A percentile compares a stretch with the other conserved stretches of the same genome.
These are phyloP conservation scores for Ophioderma brevispina DNA, from an alignment of 35 echinoderm and acorn worm species.

Conservation along the genomic window DNA sequence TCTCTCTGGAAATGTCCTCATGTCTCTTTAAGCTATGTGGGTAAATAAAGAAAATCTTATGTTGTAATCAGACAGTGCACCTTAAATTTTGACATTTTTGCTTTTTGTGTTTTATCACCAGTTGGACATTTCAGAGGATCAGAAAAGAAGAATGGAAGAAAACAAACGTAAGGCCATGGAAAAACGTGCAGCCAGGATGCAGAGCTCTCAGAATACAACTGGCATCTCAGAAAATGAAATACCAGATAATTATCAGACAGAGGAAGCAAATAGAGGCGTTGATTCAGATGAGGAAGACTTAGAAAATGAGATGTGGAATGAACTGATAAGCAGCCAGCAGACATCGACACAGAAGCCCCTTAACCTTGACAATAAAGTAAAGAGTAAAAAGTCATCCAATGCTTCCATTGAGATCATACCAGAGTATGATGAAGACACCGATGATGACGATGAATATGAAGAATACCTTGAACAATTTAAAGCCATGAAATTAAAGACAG, in stretches of 20 bases:
- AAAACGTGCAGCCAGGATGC: conserved; percentile 21
- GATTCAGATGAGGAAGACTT: conserved; percentile 49
- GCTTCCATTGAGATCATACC: neutral
- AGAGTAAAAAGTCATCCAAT: neutral
- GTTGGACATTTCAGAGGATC: conserved; percentile 44
- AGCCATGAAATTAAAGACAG: neutral
- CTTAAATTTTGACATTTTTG: too few species aligned
- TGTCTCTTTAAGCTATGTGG: too few species aligned
- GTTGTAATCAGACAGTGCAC: too few species aligned
- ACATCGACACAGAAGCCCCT: neutral
- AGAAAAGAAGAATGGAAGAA: conserved; percentile 43
- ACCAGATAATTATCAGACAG: neutral
- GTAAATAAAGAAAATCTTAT: too few species aligned
- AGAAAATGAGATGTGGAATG: conserved; percentile 62
- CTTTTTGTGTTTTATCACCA: neutral
- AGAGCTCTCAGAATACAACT: neutral
- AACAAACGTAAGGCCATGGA: conserved; percentile 61
- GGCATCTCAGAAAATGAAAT: neutral
- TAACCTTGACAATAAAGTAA: neutral
- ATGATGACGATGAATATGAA: neutral
- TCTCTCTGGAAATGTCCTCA: too few species aligned
- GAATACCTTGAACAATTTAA: neutral
- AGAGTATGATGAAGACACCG: neutral
- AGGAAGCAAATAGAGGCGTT: too few species aligned
- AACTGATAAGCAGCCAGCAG: neutral